phyloP scores from a whole-genome alignment of 1,140 invertebrate genomes.

The Paraescarpia echinospica region DNA sequence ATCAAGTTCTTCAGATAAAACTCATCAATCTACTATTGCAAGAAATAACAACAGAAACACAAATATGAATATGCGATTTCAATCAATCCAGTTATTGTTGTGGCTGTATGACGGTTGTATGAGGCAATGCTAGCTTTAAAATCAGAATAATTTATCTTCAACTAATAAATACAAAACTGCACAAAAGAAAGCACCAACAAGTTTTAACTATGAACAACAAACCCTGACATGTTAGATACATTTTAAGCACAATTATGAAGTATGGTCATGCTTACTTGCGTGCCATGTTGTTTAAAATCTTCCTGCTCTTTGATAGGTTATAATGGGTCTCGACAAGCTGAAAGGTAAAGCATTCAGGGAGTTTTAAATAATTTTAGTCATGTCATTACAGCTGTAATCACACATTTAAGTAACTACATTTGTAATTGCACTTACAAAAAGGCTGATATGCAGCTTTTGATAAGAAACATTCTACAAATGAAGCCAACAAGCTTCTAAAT shows the following conservation, averaged over 20 bases:
- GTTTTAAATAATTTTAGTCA: not conserved
- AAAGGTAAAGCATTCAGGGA: conserved; percentile 29
- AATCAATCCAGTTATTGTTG: too few relatives aligned
- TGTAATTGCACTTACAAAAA: not conserved
- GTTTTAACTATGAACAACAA: not conserved
- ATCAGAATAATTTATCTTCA: not conserved
- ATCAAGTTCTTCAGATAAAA: too few relatives aligned
- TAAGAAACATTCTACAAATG: not conserved
- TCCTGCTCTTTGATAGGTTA: conserved; percentile 64
- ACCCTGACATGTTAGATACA: not conserved
- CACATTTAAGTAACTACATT: not conserved
- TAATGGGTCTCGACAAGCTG: conserved; percentile 66
- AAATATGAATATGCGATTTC: too few relatives aligned
- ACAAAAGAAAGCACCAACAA: not conserved
- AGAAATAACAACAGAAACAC: too few relatives aligned
- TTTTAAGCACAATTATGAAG: not conserved
- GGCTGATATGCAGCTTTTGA: not conserved
- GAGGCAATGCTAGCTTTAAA: not conserved
- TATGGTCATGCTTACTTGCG: conserved; percentile 49
- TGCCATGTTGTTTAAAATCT: conserved; percentile 67
- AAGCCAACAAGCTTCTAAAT: not conserved
- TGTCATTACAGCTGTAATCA: not conserved
- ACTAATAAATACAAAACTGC: not conserved
- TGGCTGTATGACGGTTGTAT: too few relatives aligned
- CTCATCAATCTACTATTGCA: too few relatives aligned